These are phyloP conservation scores for Lophura swinhoii DNA, from an alignment of 2,797 vertebrate genomes.

Conservation along the genomic window DNA sequence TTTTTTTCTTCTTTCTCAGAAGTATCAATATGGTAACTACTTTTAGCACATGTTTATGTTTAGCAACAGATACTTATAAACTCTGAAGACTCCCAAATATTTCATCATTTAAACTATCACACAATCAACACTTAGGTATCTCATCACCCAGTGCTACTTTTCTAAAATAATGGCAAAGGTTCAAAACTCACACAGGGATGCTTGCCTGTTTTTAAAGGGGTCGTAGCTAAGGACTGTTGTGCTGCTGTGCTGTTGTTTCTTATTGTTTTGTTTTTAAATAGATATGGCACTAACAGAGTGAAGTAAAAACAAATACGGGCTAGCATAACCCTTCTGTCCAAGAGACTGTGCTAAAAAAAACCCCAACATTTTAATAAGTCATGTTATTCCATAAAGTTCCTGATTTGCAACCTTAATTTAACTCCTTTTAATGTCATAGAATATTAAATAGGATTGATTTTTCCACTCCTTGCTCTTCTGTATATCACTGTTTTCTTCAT, in stretches of 20 bases:
- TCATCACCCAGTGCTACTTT: not conserved
- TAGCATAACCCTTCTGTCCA: not conserved
- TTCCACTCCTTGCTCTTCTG: not conserved
- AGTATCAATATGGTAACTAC: not conserved
- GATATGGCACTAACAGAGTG: no score
- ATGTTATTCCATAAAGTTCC: not conserved
- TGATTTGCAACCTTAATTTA: not conserved
- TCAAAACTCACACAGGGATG: not conserved
- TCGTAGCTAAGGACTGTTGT: no score
- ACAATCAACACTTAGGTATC: not conserved
- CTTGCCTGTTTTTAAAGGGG: not conserved
- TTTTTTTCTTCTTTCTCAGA: not conserved
- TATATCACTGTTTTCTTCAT: not conserved
- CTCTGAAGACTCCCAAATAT: not conserved
- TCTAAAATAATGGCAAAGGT: not conserved
- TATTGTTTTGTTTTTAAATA: no score
- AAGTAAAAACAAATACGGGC: not conserved
- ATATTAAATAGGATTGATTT: not conserved
- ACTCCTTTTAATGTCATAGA: not conserved
- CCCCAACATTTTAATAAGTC: not conserved
- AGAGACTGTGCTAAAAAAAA: not conserved
- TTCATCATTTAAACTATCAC: not conserved
- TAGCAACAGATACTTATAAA: not conserved
- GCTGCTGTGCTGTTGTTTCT: no score
- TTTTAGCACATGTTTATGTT: not conserved